Conservation (phyloP, 2,113 vertebrate genomes). For the Proteles cristata region DNA sequence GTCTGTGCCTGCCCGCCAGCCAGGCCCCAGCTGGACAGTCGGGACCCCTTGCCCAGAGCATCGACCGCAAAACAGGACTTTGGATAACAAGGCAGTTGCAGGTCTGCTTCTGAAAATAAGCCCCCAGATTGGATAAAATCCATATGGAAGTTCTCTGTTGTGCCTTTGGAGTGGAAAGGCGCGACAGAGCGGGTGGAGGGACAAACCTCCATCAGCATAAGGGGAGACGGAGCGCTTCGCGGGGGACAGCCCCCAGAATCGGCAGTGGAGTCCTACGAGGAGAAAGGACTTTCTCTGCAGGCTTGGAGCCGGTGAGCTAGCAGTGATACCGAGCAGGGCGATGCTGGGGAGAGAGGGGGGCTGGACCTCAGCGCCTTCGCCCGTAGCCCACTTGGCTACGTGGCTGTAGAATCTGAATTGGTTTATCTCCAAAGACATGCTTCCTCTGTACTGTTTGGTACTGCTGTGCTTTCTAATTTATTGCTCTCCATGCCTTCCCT, state of each 20-base stretch:
- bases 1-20: fast-evolving
- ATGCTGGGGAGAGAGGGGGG: fast-evolving
- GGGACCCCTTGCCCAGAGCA: background rate
- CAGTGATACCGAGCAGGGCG: fast-evolving
- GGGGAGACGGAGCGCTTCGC: background rate
- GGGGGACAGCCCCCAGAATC: background rate
- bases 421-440: fast-evolving
- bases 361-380: fast-evolving
- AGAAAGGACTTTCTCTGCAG: background rate
- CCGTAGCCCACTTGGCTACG: background rate
- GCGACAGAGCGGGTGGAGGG: background rate
- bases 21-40: no score
- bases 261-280: background rate
- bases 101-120: background rate
- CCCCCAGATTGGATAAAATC: background rate
- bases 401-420: fast-evolving
- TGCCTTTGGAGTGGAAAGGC: fast-evolving
- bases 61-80: fast-evolving
- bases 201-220: background rate
- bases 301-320: fast-evolving
- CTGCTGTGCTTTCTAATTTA: background rate
- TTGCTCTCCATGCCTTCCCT: fast-evolving
- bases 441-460: fast-evolving
- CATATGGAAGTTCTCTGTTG: background rate
- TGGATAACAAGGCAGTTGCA: background rate